Evolutionary conservation across 2,888 invertebrate species (phyloP), one percentile per base, ranked within the genome.

Genomic region (Aspidiotus rigidus): DNA sequence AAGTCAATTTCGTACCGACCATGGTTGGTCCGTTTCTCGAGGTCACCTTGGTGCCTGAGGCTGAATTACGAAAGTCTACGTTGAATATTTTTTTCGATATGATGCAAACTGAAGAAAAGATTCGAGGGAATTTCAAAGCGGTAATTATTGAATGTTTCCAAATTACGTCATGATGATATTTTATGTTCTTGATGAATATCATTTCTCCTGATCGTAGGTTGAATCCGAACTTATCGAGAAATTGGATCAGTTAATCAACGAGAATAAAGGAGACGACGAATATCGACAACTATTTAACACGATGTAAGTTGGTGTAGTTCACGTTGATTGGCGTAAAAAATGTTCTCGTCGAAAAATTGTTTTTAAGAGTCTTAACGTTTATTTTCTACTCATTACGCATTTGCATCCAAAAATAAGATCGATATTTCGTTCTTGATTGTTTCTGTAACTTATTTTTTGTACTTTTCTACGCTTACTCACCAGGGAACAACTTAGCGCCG

Each of bases 191-290:
- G 28, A 74, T 28, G 28, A 74, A 75, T 28, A 74, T 82, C 53
- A 5, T 55, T 59, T 59, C 28, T 28, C 13, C 28, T 60, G 28
- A 28, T 67, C 10, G 15, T 40, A 67, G 75, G 93, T 96, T 1
- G 96, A 96, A 77, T 91, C 91, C 17, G 94, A 95, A 74, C 80
- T 97, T 7, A 95, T 96, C 64, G 95, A 96, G 77, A 94, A 95
- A 77, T 80, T 95, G 74, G 96, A 96, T 80, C 88, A 92, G 72
- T 80, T 94, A 40, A 90, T 96, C 60, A 93, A 93, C 71, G 91
- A 93, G 76, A 93, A 93, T 77, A 93, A 94, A 77, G 95, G 95
- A 0, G 95, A 96, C 75, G 91, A 92, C 76, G 92, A 94, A 76
- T 96, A 95, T 77, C 83, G 92, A 71, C 85, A 91, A 72, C 83